Evolutionary conservation across 2,888 invertebrate genomes (phyloP), one percentile per base, ranked within the genome.

Genomic region (Erpobdella octoculata): DNA sequence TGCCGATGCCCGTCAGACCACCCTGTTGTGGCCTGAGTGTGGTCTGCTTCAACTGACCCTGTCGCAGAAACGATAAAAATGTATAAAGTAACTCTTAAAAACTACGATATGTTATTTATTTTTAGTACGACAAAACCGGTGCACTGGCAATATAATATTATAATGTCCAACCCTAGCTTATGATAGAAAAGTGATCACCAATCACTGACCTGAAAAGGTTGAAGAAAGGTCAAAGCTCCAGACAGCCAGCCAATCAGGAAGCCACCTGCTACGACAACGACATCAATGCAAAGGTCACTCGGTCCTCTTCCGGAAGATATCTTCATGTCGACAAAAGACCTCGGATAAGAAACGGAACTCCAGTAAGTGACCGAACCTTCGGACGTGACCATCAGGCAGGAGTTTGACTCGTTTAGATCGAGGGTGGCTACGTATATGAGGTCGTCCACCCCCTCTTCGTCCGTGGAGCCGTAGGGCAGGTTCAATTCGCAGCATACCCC

Each of bases 211-310:
- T 69, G 69, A 28, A 33, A 31, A 31, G 37, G 48, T 31, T 41
- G 69, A 15, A 69, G 21, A n/a, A 35, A 48, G 58, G 35, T 69
- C 15, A 69, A 35, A 9, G 58, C 33, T 35, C 69, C 69, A 1
- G 69, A 69, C 48, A 58, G 38, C 69, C 69, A 69, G 21, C 69
- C 69, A 58, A 69, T 36, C 8, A 69, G 2, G 48, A 69, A 69
- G 31, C 58, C 69, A 25, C 58, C 58, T 21, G 33, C 53, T 8
- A 69, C 37, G 33, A 36, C 58, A 8, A 69, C 69, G 25, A 69
- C 48, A 46, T 53, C 53, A 15, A 69, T 58, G 36, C 69, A 69
- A 9, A 53, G n/a, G 36, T 69, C 69, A 53, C 53, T 33, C 9
- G 33, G 31, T n/a, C 69, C 69, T 15, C 31, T 25, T 5, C 36